A percentile compares a stretch with the other conserved stretches of the same genome.
Conservation (phyloP, 2,888 invertebrate species). For the Phyllotreta striolata region DNA sequence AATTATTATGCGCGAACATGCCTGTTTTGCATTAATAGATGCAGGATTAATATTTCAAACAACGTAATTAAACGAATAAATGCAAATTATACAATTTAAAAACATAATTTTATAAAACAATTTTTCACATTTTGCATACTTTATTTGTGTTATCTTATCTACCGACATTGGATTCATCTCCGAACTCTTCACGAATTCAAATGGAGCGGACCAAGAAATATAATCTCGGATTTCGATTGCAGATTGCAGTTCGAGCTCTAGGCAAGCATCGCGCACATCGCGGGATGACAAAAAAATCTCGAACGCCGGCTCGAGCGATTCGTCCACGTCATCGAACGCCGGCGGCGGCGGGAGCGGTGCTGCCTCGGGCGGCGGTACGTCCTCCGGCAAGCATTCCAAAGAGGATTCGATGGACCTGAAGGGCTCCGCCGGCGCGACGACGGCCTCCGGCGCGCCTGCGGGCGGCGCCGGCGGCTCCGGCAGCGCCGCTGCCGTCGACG, state of each 20-base stretch:
- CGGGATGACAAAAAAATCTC: conserved; percentile 68
- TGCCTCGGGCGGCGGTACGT: conserved; percentile 9
- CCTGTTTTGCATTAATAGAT: neutral
- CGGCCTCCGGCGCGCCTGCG: conserved; percentile 28
- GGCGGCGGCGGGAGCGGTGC: conserved; percentile 26
- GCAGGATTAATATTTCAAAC: neutral
- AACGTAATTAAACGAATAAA: too few species aligned
- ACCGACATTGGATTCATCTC: too few species aligned
- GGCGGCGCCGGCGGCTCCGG: conserved; percentile 44
- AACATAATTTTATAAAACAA: too few species aligned
- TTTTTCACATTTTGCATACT: too few species aligned
- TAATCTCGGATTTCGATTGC: conserved; percentile 35
- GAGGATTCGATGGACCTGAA: conserved; percentile 49
- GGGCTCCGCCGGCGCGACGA: conserved; percentile 39
- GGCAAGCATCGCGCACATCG: conserved; percentile 59
- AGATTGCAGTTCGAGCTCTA: conserved; percentile 62
- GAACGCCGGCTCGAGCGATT: conserved; percentile 31
- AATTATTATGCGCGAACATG: conserved; percentile 9
- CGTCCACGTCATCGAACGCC: conserved; percentile 31
- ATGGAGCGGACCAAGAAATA: neutral
- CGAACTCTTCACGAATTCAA: too few species aligned
- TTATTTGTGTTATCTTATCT: too few species aligned
- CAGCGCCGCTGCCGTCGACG: conserved; percentile 55
- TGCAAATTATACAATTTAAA: too few species aligned
- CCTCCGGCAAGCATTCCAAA: conserved; percentile 27